Base-by-base conservation (phyloP, 2,797 vertebrate genomes). In the Iguana delicatissima region DNA sequence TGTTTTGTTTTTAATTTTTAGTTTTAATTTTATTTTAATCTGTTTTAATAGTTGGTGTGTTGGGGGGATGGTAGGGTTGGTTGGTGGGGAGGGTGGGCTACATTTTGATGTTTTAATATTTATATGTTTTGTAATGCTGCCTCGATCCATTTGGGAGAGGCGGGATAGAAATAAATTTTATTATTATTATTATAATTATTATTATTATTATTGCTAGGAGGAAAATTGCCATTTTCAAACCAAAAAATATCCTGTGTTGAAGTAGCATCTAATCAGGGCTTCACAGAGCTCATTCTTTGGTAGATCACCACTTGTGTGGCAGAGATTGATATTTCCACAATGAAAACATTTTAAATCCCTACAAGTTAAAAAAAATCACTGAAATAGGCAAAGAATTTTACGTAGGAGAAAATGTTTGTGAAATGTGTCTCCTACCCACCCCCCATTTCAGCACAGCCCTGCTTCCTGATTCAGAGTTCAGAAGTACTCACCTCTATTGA, bases 401-500 rank as follows among this genome's bases (percentile, higher is more conserved):
- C n/a, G 38, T n/a, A 57, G 67, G 29, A 72, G 32, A n/a, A 59
- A 42, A 52, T 32, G 29, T 55, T 50, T 29, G 16, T 74, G 38
- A 89, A 82, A 88, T 3, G 16, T 55, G 3, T 12, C 32, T 46
- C 13, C 50, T 29, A 6, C 38, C 38, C 55, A 59, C 20, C 82
- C 0, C 20, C 26, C 42, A 46, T 55, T 59, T 59, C 69, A 38
- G 20, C 8, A 46, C 14, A 81, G 57, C 24, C n/a, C 22, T 35
- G 35, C 6, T 74, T 55, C 57, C 55, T 59, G 50, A 64, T 24
- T 87, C 85, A 81, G 55, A 85, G 55, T 91, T 42, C 24, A 52
- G 91, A 67, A 32, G n/a, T 20, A n/a, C 35, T 85, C 92, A 84
- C 83, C 85, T 90, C 86, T 94, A 84, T 89, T 89, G 93, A 86